Conservation (phyloP, 2,797 vertebrate genomes). For the Sebastes alutus region DNA sequence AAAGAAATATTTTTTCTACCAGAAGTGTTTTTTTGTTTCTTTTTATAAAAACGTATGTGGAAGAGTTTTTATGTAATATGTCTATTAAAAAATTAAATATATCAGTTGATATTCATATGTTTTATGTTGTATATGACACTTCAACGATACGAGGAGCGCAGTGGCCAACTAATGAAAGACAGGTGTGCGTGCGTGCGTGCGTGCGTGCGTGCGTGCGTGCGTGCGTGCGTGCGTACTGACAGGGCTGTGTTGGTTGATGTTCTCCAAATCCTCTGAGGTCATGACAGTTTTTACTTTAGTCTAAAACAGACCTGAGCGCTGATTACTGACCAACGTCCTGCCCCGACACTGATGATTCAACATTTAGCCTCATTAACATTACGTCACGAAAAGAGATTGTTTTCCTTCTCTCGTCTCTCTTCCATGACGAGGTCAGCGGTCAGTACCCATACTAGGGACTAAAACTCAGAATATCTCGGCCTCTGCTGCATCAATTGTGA, state of each 20-base stretch:
- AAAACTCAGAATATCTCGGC: background rate
- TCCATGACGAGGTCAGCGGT: background rate
- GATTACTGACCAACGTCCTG: background rate
- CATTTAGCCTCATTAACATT: slow-evolving; percentile 10
- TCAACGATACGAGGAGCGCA: background rate
- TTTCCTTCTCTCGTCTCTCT: background rate
- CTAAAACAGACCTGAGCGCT: slow-evolving; percentile 4
- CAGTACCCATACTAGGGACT: background rate
- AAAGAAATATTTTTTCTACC: slow-evolving; percentile 66
- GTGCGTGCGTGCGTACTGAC: slow-evolving; percentile 2
- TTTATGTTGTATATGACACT: background rate
- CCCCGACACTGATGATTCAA: background rate
- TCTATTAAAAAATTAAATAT: slow-evolving; percentile 30
- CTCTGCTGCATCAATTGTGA: background rate
- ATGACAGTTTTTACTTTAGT: slow-evolving; percentile 21
- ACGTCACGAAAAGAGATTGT: background rate
- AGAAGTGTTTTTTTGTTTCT: slow-evolving; percentile 8
- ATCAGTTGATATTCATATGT: background rate
- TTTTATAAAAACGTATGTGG: slow-evolving; percentile 23
- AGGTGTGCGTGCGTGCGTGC: background rate
- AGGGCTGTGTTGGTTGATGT: slow-evolving; percentile 6
- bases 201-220: background rate
- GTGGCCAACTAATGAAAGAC: slow-evolving; percentile 33
- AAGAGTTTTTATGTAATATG: slow-evolving; percentile 34
- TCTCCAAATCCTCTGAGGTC: slow-evolving; percentile 36